Evolutionary conservation across 92 coral and sea anemone genomes (phyloP).

Genomic region (Ricordea florida): DNA sequence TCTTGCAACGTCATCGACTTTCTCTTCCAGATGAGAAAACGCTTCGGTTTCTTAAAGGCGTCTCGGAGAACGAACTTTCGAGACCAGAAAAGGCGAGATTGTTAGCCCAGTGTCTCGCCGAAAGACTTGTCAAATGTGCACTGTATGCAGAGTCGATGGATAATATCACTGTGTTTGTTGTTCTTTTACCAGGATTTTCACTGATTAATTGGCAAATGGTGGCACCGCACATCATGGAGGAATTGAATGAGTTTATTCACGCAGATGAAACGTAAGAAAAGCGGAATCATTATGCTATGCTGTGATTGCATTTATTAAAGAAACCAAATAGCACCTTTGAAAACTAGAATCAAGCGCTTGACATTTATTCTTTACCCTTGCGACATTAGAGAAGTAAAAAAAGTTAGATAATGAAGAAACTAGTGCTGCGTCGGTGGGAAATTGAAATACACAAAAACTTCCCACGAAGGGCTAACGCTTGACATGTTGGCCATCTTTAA

Average conservation of each 20-base stretch:
- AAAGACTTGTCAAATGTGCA: constrained; percentile 89
- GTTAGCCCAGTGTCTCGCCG: constrained; percentile 76
- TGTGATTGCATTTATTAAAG: too few species aligned
- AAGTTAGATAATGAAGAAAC: too few species aligned
- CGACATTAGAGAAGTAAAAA: too few species aligned
- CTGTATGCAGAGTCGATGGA: constrained; percentile 86
- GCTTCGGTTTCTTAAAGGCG: constrained; percentile 17
- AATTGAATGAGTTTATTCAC: constrained; percentile 20
- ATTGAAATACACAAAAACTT: too few species aligned
- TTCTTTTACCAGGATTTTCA: constrained; percentile 90
- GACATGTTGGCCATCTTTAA: too few species aligned
- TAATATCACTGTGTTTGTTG: constrained; percentile 75
- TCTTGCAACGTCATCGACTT: constrained; percentile 45
- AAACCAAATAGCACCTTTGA: too few species aligned
- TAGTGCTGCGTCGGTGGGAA: too few species aligned
- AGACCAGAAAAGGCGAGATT: constrained; percentile 74
- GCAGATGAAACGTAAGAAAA: not conserved
- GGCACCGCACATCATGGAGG: constrained; percentile 36
- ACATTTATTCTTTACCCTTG: too few species aligned
- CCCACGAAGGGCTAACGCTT: too few species aligned
- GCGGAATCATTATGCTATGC: too few species aligned
- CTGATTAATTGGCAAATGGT: constrained; percentile 60
- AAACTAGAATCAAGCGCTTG: too few species aligned
- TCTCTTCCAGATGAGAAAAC: constrained; percentile 65
- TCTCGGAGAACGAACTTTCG: constrained; percentile 20